These are phyloP conservation scores for Synchiropus splendidus DNA, from an alignment of 2,113 vertebrate genomes.

Conservation along the genomic window DNA sequence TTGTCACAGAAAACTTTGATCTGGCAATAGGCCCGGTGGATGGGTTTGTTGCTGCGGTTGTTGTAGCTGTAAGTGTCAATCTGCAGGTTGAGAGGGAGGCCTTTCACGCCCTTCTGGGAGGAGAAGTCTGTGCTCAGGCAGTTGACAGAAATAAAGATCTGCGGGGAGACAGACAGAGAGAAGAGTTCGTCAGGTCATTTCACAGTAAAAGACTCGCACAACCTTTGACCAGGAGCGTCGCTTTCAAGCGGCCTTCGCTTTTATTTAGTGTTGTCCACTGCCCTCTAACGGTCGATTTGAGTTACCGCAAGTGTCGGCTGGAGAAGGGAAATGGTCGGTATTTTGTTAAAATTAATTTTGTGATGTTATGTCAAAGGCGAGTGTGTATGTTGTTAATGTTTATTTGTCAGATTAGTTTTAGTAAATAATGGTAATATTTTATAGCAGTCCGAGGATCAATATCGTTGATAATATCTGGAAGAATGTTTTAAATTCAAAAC, in stretches of 20 bases:
- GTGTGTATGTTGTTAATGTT: no score
- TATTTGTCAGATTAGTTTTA: no score
- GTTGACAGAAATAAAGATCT: slow-evolving; percentile 99
- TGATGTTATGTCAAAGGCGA: no score
- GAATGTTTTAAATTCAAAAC: no score
- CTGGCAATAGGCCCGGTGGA: slow-evolving; percentile 93
- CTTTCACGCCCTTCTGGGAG: slow-evolving; percentile 97
- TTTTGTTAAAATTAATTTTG: no score
- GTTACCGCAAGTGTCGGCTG: slow-evolving; percentile 4
- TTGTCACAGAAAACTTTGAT: slow-evolving; percentile 99
- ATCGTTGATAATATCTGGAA: no score
- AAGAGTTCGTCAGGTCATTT: neutral
- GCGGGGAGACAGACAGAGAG: neutral
- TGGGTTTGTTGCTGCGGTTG: slow-evolving; percentile 97
- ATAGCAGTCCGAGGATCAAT: no score
- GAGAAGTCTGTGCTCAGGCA: slow-evolving; percentile 98
- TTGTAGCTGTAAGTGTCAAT: slow-evolving; percentile 99
- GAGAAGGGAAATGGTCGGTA: neutral
- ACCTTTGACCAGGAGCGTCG: neutral
- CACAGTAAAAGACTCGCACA: neutral
- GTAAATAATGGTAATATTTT: no score
- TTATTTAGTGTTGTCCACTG: slow-evolving; percentile 21
- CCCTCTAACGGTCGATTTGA: slow-evolving; percentile 38
- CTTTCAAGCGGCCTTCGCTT: no score
- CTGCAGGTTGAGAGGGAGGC: slow-evolving; percentile 90